Evolutionary conservation across 2,888 invertebrate species (phyloP).

Genomic region (Acholoe squamosa): DNA sequence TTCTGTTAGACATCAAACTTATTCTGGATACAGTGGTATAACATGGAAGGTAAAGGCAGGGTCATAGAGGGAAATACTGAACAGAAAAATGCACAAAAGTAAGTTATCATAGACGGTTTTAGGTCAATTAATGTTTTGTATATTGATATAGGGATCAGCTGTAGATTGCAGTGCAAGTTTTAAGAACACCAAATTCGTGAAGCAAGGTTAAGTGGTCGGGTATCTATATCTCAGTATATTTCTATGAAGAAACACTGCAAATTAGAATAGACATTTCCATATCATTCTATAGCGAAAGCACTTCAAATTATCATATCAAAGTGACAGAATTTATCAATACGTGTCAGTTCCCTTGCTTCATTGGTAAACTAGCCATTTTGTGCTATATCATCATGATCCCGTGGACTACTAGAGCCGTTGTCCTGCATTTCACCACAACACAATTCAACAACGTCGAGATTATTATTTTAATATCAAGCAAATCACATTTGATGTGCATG

Average conservation of each 20-base stretch:
- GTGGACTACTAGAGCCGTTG: too few species aligned
- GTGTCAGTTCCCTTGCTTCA: too few species aligned
- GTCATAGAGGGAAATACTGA: not conserved
- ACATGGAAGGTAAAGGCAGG: constrained; percentile 7
- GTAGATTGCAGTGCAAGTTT: not conserved
- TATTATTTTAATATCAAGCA: constrained; percentile 3
- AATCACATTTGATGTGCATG: constrained; percentile 22
- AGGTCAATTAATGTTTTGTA: not conserved
- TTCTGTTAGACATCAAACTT: not conserved
- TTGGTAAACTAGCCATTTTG: too few species aligned
- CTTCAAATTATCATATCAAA: too few species aligned
- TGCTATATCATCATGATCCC: too few species aligned
- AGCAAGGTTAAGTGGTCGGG: not conserved
- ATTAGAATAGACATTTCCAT: not conserved
- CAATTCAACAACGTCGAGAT: not conserved
- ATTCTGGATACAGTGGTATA: constrained; percentile 39
- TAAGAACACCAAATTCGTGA: not conserved
- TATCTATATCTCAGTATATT: not conserved
- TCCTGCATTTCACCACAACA: too few species aligned
- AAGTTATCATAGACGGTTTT: too few species aligned
- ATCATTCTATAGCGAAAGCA: too few species aligned
- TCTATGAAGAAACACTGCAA: constrained; percentile 3
- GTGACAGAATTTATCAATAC: too few species aligned
- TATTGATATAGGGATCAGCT: constrained; percentile 19
- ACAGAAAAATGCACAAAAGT: too few species aligned